Evolutionary conservation across 2,888 invertebrate genomes (phyloP).

Genomic region (Meiosimyza platycephala): DNA sequence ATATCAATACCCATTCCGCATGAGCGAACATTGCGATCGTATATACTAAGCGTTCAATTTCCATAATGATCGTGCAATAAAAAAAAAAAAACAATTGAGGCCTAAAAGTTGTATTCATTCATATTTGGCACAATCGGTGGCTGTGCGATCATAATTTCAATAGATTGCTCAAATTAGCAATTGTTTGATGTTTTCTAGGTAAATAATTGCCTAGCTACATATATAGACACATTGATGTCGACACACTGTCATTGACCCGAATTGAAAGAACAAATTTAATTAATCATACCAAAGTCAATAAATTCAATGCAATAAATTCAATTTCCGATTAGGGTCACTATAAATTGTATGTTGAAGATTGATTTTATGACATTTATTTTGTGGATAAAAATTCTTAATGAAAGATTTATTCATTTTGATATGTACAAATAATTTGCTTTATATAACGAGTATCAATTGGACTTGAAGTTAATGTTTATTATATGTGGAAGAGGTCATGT

Average conservation of each 20-base stretch:
- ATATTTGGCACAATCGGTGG: slow-evolving; percentile 23
- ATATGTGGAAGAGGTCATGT: too few relatives aligned
- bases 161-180: slow-evolving; percentile 1
- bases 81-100: background rate
- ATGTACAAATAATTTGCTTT: too few relatives aligned
- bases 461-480: too few relatives aligned
- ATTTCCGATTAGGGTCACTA: slow-evolving; percentile 41
- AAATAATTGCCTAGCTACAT: background rate
- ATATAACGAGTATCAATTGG: too few relatives aligned
- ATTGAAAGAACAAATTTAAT: slow-evolving; percentile 2
- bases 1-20: slow-evolving; percentile 21
- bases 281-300: slow-evolving; percentile 25
- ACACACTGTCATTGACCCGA: slow-evolving; percentile 40
- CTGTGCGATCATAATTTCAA: slow-evolving; percentile 1
- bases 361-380: slow-evolving; percentile 1
- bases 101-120: background rate
- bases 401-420: slow-evolving; percentile 39
- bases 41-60: background rate
- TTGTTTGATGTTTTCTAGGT: background rate
- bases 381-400: background rate
- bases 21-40: slow-evolving; percentile 15
- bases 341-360: background rate
- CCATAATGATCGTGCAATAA: slow-evolving; percentile 9
- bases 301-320: slow-evolving; percentile 40
- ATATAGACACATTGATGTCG: slow-evolving; percentile 1